phyloP scores from a whole-genome alignment of 2,113 vertebrate genomes.

The Peromyscus californicus region DNA sequence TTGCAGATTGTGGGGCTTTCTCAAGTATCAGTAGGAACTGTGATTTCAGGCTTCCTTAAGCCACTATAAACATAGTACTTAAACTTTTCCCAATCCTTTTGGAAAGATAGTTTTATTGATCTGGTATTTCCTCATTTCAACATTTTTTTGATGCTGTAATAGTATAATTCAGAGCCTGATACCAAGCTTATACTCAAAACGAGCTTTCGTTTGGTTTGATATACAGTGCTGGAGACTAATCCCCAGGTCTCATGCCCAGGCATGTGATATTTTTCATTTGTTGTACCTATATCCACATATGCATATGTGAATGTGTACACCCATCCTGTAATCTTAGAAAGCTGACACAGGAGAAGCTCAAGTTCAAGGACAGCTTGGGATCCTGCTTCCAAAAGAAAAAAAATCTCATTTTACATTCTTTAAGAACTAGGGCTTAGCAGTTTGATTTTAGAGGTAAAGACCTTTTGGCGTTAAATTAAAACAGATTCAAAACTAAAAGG shows the following conservation, averaged over 20 bases:
- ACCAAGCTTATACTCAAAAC: neutral
- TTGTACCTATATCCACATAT: neutral
- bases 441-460: neutral
- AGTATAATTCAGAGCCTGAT: neutral
- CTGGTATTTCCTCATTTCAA: constrained; percentile 23
- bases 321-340: neutral
- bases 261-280: neutral
- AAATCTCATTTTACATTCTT: neutral
- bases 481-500: neutral
- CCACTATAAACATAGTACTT: constrained; percentile 2
- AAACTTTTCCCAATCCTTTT: neutral
- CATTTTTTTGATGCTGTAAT: constrained; percentile 30
- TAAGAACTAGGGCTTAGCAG: neutral
- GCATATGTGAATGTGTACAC: neutral
- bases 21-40: neutral
- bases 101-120: constrained; percentile 55
- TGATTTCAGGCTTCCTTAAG: neutral
- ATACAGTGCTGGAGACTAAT: neutral
- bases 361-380: neutral
- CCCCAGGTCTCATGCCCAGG: neutral
- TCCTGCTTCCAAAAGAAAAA: neutral
- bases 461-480: neutral
- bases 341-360: no score
- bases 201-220: neutral
- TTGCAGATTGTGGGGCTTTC: constrained; percentile 19